Evolutionary conservation across 2,888 invertebrate genomes (phyloP), one percentile per base, ranked within the genome.

Genomic region (Patella ulyssiponensis): DNA sequence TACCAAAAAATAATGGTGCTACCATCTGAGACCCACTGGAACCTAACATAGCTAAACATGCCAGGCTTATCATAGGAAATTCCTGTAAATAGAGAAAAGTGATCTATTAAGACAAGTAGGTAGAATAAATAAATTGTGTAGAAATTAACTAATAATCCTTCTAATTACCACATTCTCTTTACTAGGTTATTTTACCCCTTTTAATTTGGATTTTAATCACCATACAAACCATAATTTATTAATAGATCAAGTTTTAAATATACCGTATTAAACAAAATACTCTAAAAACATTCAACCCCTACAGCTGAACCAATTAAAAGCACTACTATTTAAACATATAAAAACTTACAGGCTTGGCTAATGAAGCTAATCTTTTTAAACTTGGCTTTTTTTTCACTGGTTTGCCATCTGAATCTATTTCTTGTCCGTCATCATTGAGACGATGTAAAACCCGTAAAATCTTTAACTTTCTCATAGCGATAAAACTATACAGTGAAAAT

Each of bases 1-100:
- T 86, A 20, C 91, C 91, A 84, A 91, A 91, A 80, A 88, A 90
- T n/a, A 90, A 79, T 11, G 91, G 91, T 1, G 88, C 89, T 15
- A 88, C 84, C 77, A 89, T 88, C 77, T 87, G 86, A 1, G 88
- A 79, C 12, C 83, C 88, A 80, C 87, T 88, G 9, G 89, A 86
- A 7, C 85, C 79, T 17, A 90, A 72, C 27, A 90, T 79, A 73
- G 85, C 86, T 12, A 87, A 27, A 11, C 80, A 80, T 0, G 83
- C 90, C 11, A 75, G 70, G 0, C 74, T 12, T 1, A 90, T 56
- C 74, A 90, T 58, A 0, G 82, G 80, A 15, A 79, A 44, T 80
- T 90, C 90, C 89, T 89, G 74, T 0, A 80, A 77, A 64, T 70
- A 71, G 64, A 70, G 12, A n/a, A 76, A 71, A 23, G 17, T 51